Evolutionary conservation across 2,797 vertebrate species (phyloP).

Genomic region (Pipistrellus pygmaeus): DNA sequence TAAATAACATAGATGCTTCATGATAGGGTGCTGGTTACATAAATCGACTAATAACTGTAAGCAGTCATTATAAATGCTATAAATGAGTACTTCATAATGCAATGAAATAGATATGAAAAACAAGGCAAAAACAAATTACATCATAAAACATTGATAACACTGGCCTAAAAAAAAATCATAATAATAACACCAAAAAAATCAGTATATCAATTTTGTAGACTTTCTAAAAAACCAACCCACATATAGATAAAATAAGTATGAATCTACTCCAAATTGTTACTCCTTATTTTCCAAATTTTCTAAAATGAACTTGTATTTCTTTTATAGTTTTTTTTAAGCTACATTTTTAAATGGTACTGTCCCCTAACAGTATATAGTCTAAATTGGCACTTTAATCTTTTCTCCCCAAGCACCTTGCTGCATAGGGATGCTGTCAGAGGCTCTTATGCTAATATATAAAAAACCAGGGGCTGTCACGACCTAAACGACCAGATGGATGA

Average conservation of each 20-base stretch:
- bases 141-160: background rate
- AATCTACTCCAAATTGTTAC: background rate
- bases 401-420: background rate
- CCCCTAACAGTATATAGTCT: background rate
- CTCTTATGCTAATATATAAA: background rate
- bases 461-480: too few relatives aligned
- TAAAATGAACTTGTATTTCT: background rate
- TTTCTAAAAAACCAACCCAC: background rate
- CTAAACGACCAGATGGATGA: too few relatives aligned
- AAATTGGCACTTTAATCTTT: conserved; percentile 16
- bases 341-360: background rate
- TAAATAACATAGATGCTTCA: background rate
- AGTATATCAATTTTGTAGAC: background rate
- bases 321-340: background rate
- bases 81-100: background rate
- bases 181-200: background rate
- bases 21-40: background rate
- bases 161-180: background rate
- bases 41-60: background rate
- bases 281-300: background rate
- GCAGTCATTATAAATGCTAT: background rate
- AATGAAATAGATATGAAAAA: background rate
- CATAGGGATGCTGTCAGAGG: background rate
- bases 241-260: background rate
- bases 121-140: background rate